A percentile compares a stretch with the other conserved stretches of the same genome.
Conservation (phyloP, 2,113 vertebrate species). For the Emydocephalus ijimae region DNA sequence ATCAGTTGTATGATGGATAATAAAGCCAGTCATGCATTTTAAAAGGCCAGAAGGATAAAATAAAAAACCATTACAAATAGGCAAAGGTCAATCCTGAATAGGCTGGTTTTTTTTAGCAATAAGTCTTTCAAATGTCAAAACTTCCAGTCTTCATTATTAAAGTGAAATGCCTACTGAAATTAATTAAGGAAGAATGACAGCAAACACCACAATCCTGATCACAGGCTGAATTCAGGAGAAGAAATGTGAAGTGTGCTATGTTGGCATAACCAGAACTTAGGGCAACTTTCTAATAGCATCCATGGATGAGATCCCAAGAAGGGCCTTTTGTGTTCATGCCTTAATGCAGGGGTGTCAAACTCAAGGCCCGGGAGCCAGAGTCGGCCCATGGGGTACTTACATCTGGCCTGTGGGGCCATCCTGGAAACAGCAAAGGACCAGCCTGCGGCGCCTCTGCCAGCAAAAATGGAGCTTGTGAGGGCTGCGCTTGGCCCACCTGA, state of each 20-base stretch:
- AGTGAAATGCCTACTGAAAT: not conserved
- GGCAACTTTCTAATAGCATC: not conserved
- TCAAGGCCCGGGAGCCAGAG: too few species aligned
- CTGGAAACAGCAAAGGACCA: too few species aligned
- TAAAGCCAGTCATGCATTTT: conserved; percentile 1
- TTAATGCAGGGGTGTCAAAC: not conserved
- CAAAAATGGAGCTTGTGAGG: too few species aligned
- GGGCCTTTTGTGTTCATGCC: not conserved
- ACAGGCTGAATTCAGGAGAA: not conserved
- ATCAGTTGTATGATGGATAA: not conserved
- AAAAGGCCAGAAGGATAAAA: conserved; percentile 19
- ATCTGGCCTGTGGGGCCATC: too few species aligned
- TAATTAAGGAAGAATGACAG: not conserved
- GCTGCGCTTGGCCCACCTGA: too few species aligned
- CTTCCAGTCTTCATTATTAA: not conserved
- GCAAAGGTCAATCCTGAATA: not conserved
- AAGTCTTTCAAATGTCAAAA: not conserved
- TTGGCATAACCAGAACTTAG: not conserved
- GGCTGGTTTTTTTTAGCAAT: not conserved
- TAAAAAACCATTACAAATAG: not conserved
- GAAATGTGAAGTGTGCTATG: too few species aligned
- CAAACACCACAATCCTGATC: not conserved
- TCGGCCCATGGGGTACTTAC: too few species aligned
- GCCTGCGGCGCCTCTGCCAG: too few species aligned
- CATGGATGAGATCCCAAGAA: not conserved